Evolutionary conservation across 2,797 vertebrate genomes (phyloP).

Genomic region (Ataeniobius toweri): DNA sequence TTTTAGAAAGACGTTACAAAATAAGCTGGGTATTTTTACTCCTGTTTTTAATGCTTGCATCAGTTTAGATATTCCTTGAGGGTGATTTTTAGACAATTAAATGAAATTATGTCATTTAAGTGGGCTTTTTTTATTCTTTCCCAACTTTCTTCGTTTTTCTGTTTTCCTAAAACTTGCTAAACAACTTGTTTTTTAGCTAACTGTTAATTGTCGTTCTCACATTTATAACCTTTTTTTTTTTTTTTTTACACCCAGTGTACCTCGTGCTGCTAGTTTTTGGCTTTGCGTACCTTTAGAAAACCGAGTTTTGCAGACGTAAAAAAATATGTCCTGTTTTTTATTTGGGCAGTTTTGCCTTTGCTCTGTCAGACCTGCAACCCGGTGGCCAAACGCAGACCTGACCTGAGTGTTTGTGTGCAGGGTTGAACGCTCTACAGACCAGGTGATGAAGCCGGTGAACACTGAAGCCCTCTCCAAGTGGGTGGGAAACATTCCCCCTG

Average conservation of each 20-base stretch:
- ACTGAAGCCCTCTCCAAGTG: conserved; percentile 92
- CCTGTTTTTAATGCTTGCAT: background rate
- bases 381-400: background rate
- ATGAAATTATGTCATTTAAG: background rate
- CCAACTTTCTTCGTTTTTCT: too few species aligned
- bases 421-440: conserved; percentile 94
- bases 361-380: background rate
- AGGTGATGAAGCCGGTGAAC: conserved; percentile 97
- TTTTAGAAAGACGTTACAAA: conserved; percentile 8
- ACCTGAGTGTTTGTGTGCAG: conserved; percentile 67
- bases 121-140: background rate
- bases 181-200: background rate
- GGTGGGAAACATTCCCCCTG: conserved; percentile 91
- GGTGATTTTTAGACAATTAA: background rate
- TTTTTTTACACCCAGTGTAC: background rate
- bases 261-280: background rate
- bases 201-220: background rate
- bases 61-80: conserved; percentile 1
- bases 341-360: background rate
- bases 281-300: background rate
- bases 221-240: background rate
- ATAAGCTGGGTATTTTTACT: background rate
- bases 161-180: background rate
- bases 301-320: background rate
- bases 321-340: background rate